phyloP scores from a whole-genome alignment of 2,113 vertebrate species.

The Ceuthmochares aereus region DNA sequence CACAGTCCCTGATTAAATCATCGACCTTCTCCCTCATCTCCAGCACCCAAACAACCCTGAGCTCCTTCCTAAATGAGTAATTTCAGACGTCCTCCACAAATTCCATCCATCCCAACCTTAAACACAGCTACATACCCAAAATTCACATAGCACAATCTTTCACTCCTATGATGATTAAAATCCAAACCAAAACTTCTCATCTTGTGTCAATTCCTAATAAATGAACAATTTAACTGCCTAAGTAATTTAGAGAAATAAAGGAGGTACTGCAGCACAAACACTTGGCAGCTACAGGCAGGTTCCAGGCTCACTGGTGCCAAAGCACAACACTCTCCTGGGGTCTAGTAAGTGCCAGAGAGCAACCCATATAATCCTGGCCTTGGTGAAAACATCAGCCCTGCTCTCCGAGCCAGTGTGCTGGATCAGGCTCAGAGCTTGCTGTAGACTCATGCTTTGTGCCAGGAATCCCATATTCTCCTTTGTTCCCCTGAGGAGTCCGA shows the following conservation, averaged over 20 bases:
- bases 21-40: neutral
- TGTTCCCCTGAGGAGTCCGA: neutral
- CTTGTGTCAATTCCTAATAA: neutral
- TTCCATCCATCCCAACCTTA: neutral
- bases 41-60: neutral
- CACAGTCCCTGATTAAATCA: neutral
- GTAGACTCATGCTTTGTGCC: neutral
- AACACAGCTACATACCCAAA: rapidly evolving
- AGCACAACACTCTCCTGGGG: neutral
- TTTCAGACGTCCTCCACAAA: neutral
- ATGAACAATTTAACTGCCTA: neutral
- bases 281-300: neutral
- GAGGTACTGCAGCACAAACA: neutral
- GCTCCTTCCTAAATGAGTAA: neutral
- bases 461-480: neutral
- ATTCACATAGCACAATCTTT: neutral
- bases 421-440: neutral
- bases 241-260: neutral
- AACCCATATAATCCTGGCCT: neutral
- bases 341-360: neutral
- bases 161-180: neutral
- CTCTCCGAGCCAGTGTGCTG: rapidly evolving
- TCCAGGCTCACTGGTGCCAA: neutral
- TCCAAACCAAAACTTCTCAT: neutral
- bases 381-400: neutral